Percentiles rank a stretch among this genome's conserved stretches.
phyloP scores from a whole-genome alignment of 2,797 vertebrate genomes.

The Zalophus californianus region DNA sequence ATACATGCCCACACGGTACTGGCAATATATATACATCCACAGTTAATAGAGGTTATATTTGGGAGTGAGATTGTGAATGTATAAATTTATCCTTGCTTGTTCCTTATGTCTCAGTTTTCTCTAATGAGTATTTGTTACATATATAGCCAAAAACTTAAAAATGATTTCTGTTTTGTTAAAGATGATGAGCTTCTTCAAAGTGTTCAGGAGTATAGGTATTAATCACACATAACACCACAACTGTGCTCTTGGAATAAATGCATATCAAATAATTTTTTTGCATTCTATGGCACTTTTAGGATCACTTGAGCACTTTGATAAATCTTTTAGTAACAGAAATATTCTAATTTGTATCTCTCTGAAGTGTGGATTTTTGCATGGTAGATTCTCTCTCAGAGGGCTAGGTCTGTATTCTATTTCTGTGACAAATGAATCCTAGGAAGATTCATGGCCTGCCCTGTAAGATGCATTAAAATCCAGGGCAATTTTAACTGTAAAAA shows the following conservation, averaged over 20 bases:
- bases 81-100: background rate
- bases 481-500: background rate
- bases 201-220: background rate
- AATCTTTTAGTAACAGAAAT: background rate
- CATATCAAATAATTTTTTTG: background rate
- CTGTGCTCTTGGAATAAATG: background rate
- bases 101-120: background rate
- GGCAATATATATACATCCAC: background rate
- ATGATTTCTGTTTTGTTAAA: background rate
- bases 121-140: background rate
- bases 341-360: background rate
- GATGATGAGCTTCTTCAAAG: background rate
- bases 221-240: background rate
- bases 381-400: background rate
- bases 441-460: background rate
- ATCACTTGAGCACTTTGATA: background rate
- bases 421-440: background rate
- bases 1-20: fast-evolving
- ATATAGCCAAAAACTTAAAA: background rate
- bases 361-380: background rate
- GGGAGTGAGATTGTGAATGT: background rate
- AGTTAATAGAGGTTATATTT: background rate
- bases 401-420: background rate
- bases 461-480: background rate
- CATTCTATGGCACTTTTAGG: background rate